Evolutionary conservation across 2,797 vertebrate species (phyloP).

Genomic region (Selene dorsalis): DNA sequence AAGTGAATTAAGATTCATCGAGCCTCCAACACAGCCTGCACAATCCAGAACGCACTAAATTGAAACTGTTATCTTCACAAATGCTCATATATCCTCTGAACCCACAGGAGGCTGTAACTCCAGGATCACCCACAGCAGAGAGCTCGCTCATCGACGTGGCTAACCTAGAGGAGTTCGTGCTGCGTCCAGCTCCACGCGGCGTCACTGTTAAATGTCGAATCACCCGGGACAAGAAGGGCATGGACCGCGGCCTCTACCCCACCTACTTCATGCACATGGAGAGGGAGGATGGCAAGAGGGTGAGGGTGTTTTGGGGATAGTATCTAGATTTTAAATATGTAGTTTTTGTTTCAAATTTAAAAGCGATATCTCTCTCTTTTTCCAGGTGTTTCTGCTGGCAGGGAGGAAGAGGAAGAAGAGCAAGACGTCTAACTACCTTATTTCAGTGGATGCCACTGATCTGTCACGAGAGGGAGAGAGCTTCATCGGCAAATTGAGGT

Average conservation of each 20-base stretch:
- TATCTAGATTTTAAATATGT: no score
- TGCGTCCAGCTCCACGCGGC: slow-evolving; percentile 91
- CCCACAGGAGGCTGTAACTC: slow-evolving; percentile 84
- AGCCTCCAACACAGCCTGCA: neutral
- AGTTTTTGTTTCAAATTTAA: no score
- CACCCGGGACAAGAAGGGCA: slow-evolving; percentile 95
- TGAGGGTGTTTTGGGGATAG: slow-evolving; percentile 60
- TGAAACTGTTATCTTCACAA: neutral
- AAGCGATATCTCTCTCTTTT: slow-evolving; percentile 11
- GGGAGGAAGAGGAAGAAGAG: slow-evolving; percentile 98
- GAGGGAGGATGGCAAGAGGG: slow-evolving; percentile 92
- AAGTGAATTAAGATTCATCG: slow-evolving; percentile 51
- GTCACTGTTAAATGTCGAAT: slow-evolving; percentile 92
- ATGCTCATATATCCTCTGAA: neutral
- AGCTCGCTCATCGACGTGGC: slow-evolving; percentile 85
- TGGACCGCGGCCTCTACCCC: slow-evolving; percentile 96
- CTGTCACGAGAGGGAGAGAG: slow-evolving; percentile 94
- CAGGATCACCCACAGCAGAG: slow-evolving; percentile 82
- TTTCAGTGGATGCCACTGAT: slow-evolving; percentile 95
- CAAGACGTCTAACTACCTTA: slow-evolving; percentile 98
- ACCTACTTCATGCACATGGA: slow-evolving; percentile 99
- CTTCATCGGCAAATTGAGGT: slow-evolving; percentile 98
- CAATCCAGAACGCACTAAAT: neutral
- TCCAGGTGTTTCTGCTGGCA: slow-evolving; percentile 93
- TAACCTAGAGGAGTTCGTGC: slow-evolving; percentile 91